Evolutionary conservation across 2,888 invertebrate genomes (phyloP).

Genomic region (Pyralis farinalis): DNA sequence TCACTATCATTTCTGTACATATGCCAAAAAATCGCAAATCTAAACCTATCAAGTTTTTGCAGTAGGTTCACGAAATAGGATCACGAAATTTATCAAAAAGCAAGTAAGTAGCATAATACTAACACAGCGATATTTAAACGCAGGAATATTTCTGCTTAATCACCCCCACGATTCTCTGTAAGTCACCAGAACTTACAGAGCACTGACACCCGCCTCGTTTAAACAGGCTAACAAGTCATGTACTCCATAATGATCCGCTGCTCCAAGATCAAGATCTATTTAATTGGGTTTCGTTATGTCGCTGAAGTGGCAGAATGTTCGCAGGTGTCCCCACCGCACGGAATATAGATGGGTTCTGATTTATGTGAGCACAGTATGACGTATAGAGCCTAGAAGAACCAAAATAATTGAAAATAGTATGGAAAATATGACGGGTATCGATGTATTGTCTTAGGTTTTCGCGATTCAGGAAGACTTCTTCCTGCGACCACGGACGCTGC

Average conservation of each 20-base stretch:
- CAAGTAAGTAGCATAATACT: neutral
- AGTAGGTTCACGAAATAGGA: too few relatives aligned
- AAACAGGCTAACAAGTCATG: conserved; percentile 50
- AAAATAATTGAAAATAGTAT: too few relatives aligned
- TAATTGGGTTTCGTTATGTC: conserved; percentile 70
- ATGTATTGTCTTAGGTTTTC: too few relatives aligned
- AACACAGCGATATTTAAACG: neutral
- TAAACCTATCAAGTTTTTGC: too few relatives aligned
- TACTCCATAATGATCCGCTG: conserved; percentile 61
- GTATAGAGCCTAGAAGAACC: conserved; percentile 15
- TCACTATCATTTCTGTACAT: too few relatives aligned
- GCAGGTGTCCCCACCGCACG: conserved; percentile 51
- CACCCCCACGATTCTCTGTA: conserved; percentile 17
- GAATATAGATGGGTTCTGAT: conserved; percentile 64
- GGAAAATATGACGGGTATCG: too few relatives aligned
- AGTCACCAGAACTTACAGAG: conserved; percentile 45
- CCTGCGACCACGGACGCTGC: too few relatives aligned
- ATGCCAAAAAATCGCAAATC: too few relatives aligned
- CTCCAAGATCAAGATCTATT: conserved; percentile 73
- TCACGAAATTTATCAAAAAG: too few relatives aligned
- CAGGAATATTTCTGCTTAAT: conserved; percentile 11
- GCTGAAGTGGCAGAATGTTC: conserved; percentile 40
- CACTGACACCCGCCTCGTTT: conserved; percentile 14
- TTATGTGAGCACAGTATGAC: conserved; percentile 35
- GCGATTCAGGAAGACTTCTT: too few relatives aligned